Base-by-base conservation (phyloP, 2,113 vertebrate species). In the Gobius niger region DNA sequence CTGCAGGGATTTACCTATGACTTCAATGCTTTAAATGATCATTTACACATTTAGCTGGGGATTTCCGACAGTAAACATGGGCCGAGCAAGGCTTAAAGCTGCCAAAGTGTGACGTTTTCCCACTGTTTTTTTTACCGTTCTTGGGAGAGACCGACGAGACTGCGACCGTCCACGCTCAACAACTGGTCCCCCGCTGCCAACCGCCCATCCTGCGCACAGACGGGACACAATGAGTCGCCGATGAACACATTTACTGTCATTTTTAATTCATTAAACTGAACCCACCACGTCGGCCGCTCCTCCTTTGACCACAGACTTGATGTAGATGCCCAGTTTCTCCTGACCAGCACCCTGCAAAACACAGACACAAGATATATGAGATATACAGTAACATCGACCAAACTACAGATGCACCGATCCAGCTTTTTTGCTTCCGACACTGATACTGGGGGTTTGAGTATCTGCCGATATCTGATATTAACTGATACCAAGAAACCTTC, bases 281-380 rank as follows among this genome's bases (percentile, higher is more conserved):
- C 96, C 90, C 44, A 98, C 98, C 92, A 95, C 93, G 50, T 99
- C 98, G 13, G 98, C 98, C 16, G 97, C 97, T 24, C 98, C 98
- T 76, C 98, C 97, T 90, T 96, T 98, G 63, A 99, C 98, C 6
- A 99, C 97, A 19, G 97, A 99, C 87, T 99, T 99, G 82, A 99
- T 92, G 44, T 99, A 99, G 91, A 99, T 99, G 47, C 97, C 98
- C 64, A 99, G 94, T 78, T 98, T 99, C 76, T 99, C 97, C 89
- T 98, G 96, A 68, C 98, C 98, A 16, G 98, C 97, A 72, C 97
- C 98, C 98, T 99, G 50, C 24, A 75, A 13, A 9, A 42, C 18
- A 24, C 15, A 63, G 7, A 67, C 2, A 66, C 7, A 83, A 63
- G 90, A 60, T 13, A 44, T 8, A 16, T 44, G 44, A n/a, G 24